These are phyloP conservation scores for Ametastegia equiseti DNA, from an alignment of 2,888 invertebrate species.

Conservation along the genomic window DNA sequence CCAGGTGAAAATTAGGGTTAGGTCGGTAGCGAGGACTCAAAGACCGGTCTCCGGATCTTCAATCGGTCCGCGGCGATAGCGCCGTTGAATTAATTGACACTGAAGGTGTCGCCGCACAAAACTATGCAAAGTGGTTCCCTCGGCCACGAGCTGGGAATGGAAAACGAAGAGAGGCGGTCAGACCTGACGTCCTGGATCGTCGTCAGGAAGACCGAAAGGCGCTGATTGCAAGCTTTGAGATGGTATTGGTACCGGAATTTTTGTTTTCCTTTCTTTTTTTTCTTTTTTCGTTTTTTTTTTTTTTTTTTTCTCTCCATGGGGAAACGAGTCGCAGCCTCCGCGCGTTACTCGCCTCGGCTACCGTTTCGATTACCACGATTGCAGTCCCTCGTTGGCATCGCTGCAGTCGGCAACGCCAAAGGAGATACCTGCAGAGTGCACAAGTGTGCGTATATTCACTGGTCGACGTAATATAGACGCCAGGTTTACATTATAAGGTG, in stretches of 20 bases:
- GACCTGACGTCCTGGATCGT: conserved; percentile 7
- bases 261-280: neutral
- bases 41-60: conserved; percentile 38
- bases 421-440: conserved; percentile 23
- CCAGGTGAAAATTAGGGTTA: conserved; percentile 38
- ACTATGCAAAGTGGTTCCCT: conserved; percentile 69
- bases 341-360: conserved; percentile 40
- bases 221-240: conserved; percentile 9
- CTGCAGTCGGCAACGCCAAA: conserved; percentile 38
- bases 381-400: conserved; percentile 30
- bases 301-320: neutral
- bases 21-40: conserved; percentile 16
- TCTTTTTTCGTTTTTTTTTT: neutral
- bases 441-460: conserved; percentile 6
- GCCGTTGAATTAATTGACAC: conserved; percentile 72
- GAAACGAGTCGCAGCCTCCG: neutral
- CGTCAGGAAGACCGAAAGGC: conserved; percentile 2
- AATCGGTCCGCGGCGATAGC: conserved; percentile 50
- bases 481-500: conserved; percentile 17
- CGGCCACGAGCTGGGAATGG: neutral
- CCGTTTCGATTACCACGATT: conserved; percentile 47
- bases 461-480: conserved; percentile 41
- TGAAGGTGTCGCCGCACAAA: conserved; percentile 72
- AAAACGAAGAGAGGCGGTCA: conserved; percentile 20
- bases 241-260: conserved; percentile 30